Evolutionary conservation across 2,888 invertebrate genomes (phyloP).

Genomic region (Drosophila anceps): DNA sequence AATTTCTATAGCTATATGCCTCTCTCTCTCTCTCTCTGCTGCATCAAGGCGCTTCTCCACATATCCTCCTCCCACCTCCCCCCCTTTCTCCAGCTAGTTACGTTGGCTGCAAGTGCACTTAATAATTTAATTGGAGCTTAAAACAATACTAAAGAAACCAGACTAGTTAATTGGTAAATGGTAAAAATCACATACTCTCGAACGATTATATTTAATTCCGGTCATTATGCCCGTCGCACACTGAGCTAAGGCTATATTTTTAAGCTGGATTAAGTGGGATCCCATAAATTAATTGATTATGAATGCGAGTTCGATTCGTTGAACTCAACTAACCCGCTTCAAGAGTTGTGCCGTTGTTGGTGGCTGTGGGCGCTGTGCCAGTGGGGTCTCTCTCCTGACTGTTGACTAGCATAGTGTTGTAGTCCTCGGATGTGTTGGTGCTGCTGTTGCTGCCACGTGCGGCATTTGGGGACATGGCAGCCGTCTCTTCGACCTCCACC

Average conservation of each 20-base stretch:
- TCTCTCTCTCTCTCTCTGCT: neutral
- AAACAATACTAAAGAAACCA: neutral
- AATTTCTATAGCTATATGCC: neutral
- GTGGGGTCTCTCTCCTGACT: conserved; percentile 68
- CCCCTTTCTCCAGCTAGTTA: neutral
- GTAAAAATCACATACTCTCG: neutral
- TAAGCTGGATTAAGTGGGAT: conserved; percentile 12
- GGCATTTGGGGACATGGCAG: conserved; percentile 62
- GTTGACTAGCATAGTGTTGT: conserved; percentile 56
- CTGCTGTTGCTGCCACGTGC: conserved; percentile 47
- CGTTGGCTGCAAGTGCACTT: neutral
- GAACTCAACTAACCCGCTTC: conserved; percentile 60
- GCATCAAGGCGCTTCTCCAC: neutral
- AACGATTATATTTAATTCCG: neutral
- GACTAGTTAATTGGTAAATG: conserved; percentile 2
- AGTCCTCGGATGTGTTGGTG: conserved; percentile 71
- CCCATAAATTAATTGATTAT: conserved; percentile 9
- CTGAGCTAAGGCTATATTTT: neutral
- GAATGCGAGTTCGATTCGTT: neutral
- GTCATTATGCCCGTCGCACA: neutral
- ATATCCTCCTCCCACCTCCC: neutral
- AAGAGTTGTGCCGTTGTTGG: conserved; percentile 63
- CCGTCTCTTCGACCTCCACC: conserved; percentile 84
- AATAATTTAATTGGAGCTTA: neutral
- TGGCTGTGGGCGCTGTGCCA: conserved; percentile 44